Evolutionary conservation across 2,113 vertebrate species (phyloP).

Genomic region (Pan paniscus): DNA sequence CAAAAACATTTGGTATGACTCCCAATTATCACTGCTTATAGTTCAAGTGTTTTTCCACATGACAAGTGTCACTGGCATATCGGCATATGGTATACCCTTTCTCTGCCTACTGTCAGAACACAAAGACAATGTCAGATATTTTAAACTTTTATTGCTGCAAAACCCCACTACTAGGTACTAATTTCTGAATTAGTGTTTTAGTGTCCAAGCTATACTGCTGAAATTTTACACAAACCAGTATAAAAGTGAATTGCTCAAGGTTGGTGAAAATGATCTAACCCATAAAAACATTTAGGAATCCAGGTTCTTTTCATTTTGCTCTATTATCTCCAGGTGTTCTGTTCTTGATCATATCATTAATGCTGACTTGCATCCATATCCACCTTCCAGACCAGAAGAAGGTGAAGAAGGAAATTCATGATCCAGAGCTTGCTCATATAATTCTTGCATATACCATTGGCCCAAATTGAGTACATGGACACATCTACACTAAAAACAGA

Average conservation of each 20-base stretch:
- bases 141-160: background rate
- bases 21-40: background rate
- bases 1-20: background rate
- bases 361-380: background rate
- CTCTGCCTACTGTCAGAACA: background rate
- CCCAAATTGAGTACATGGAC: background rate
- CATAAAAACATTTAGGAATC: background rate
- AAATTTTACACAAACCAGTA: background rate
- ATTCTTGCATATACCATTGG: background rate
- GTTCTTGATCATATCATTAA: background rate
- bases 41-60: background rate
- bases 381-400: background rate
- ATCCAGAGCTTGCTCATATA: background rate
- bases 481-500: background rate
- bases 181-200: background rate
- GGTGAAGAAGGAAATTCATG: background rate
- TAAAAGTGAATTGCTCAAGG: background rate
- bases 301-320: background rate
- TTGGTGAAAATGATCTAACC: background rate
- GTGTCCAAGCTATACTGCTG: background rate
- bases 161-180: background rate
- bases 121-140: background rate
- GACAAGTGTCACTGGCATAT: background rate
- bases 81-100: background rate
- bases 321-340: background rate